Conservation (phyloP, 2,888 invertebrate genomes). For the Amiota communis region DNA sequence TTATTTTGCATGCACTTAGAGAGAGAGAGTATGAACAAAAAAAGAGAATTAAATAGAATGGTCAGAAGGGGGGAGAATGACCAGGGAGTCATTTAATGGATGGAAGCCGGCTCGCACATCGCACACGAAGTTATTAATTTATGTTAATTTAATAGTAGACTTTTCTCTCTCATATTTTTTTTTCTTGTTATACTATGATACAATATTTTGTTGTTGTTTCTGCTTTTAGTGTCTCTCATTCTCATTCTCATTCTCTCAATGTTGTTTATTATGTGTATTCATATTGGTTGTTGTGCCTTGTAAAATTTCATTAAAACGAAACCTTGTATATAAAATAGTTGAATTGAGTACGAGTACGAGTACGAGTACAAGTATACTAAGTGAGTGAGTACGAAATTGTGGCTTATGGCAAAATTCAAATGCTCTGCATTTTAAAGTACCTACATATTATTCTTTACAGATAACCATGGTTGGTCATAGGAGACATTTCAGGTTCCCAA, state of each 20-base stretch:
- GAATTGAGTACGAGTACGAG: no score
- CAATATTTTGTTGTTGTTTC: neutral
- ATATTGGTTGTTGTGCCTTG: neutral
- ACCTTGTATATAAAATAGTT: neutral
- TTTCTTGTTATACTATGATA: neutral
- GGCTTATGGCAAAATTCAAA: no score
- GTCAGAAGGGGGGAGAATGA: neutral
- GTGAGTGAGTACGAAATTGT: no score
- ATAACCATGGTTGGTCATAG: no score
- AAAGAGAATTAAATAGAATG: no score
- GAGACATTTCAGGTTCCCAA: no score
- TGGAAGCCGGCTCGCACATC: neutral
- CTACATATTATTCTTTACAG: no score
- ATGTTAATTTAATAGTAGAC: slow-evolving; percentile 30
- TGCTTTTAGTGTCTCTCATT: neutral
- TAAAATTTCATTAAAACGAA: slow-evolving; percentile 2
- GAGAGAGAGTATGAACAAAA: no score
- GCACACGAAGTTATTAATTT: slow-evolving; percentile 19
- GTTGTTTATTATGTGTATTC: neutral
- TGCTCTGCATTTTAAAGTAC: no score
- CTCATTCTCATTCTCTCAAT: neutral
- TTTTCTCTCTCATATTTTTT: slow-evolving; percentile 16
- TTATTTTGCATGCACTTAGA: neutral
- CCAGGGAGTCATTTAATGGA: neutral
- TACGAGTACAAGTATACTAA: no score